These are phyloP conservation scores for Thryonomys swinderianus DNA, from an alignment of 2,113 vertebrate genomes.

Conservation along the genomic window DNA sequence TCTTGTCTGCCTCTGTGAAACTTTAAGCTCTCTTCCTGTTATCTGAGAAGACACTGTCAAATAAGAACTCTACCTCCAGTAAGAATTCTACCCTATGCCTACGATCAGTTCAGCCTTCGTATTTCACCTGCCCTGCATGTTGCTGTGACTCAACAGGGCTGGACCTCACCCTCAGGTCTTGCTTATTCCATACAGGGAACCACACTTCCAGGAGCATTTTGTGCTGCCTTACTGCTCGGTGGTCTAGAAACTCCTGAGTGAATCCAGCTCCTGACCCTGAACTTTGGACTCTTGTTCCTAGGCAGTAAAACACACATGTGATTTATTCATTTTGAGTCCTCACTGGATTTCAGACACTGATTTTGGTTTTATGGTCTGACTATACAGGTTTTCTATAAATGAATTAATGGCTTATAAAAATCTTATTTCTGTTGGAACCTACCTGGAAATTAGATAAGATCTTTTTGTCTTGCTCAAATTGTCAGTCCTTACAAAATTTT, in stretches of 20 bases:
- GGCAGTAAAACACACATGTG: neutral
- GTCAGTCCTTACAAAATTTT: slow-evolving; percentile 22
- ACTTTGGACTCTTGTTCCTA: neutral
- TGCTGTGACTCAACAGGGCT: neutral
- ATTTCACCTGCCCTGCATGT: neutral
- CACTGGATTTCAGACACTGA: neutral
- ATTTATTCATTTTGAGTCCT: neutral
- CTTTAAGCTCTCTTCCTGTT: neutral
- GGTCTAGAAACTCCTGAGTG: neutral
- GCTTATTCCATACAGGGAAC: neutral
- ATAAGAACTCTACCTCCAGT: neutral
- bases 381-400: neutral
- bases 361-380: neutral
- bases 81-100: neutral
- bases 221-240: neutral
- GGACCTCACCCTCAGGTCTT: neutral
- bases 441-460: neutral
- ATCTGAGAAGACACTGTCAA: neutral
- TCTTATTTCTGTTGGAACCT: neutral
- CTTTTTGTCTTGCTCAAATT: neutral
- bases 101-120: neutral
- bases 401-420: neutral
- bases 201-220: neutral
- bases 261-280: neutral
- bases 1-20: neutral